Percentiles rank a stretch among this genome's conserved stretches.
These are phyloP conservation scores for Habropoda laboriosa DNA, from an alignment of 1,140 invertebrate genomes.

Conservation along the genomic window DNA sequence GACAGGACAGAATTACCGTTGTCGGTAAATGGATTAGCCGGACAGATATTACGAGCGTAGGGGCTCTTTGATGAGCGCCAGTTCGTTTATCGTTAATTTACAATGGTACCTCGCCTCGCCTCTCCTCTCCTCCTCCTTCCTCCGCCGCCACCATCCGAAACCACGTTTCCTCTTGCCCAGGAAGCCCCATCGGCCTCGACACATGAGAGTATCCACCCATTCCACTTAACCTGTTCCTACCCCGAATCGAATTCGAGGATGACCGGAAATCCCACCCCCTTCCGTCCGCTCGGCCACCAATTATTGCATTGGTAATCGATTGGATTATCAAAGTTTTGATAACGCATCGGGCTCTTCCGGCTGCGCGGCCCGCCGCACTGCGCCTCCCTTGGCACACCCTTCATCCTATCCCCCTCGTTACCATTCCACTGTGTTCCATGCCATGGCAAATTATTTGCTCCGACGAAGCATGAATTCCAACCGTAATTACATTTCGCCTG, in stretches of 20 bases:
- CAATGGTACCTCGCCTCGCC: conserved; percentile 57
- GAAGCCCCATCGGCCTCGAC: conserved; percentile 13
- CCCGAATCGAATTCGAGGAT: conserved; percentile 57
- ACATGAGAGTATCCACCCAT: conserved; percentile 57
- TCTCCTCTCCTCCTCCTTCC: conserved; percentile 12
- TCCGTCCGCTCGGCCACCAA: conserved; percentile 66
- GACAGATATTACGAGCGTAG: conserved; percentile 67
- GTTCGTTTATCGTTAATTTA: conserved; percentile 74
- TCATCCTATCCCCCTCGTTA: conserved; percentile 71
- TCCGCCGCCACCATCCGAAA: too few relatives aligned
- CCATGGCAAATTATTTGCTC: conserved; percentile 82
- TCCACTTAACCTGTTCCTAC: conserved; percentile 53
- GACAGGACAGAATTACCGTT: conserved; percentile 69
- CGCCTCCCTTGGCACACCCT: conserved; percentile 57
- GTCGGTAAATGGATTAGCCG: conserved; percentile 71
- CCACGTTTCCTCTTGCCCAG: neutral
- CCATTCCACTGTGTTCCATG: conserved; percentile 77
- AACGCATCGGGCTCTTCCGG: conserved; percentile 72
- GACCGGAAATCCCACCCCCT: conserved; percentile 61
- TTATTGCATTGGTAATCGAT: conserved; percentile 75
- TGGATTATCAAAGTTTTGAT: conserved; percentile 77
- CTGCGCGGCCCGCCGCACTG: conserved; percentile 46
- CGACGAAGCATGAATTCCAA: conserved; percentile 81
- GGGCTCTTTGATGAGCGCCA: conserved; percentile 69
- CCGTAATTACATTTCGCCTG: conserved; percentile 82